A percentile compares a stretch with the other conserved stretches of the same genome.
phyloP scores from a whole-genome alignment of 2,113 vertebrate species.

The Coptodon rendalli region DNA sequence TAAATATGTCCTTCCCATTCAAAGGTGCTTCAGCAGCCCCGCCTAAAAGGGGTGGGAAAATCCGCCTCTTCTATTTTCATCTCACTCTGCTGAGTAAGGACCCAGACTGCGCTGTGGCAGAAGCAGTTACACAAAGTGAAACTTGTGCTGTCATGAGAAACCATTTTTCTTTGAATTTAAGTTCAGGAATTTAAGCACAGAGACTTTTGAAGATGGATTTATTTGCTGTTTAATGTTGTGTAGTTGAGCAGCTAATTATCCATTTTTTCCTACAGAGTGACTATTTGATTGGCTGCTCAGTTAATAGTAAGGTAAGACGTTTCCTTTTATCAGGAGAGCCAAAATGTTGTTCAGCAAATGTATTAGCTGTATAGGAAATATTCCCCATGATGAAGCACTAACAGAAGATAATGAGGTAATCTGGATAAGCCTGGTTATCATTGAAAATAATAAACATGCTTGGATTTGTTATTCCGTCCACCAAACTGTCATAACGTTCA shows the following conservation, averaged over 20 bases:
- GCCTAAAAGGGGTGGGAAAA: background rate
- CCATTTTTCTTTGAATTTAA: background rate
- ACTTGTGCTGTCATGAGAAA: background rate
- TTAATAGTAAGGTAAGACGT: background rate
- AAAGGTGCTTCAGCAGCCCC: too few relatives aligned
- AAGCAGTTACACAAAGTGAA: background rate
- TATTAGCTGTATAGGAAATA: background rate
- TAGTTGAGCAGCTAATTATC: background rate
- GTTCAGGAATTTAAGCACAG: background rate
- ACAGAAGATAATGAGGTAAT: constrained; percentile 70
- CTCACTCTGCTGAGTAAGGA: background rate
- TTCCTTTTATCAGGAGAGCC: too few relatives aligned
- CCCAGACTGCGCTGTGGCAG: background rate
- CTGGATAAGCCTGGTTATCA: constrained; percentile 68
- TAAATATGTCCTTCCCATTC: background rate
- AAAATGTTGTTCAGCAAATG: background rate
- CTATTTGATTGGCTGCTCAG: background rate
- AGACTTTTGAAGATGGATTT: too few relatives aligned
- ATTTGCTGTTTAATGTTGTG: too few relatives aligned
- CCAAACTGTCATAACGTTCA: too few relatives aligned
- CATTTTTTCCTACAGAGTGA: background rate
- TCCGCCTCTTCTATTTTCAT: background rate
- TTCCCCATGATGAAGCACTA: background rate
- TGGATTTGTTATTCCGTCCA: too few relatives aligned
- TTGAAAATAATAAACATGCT: constrained; percentile 74